Conservation (phyloP, 2,797 vertebrate genomes). For the Malurus leucopterus region DNA sequence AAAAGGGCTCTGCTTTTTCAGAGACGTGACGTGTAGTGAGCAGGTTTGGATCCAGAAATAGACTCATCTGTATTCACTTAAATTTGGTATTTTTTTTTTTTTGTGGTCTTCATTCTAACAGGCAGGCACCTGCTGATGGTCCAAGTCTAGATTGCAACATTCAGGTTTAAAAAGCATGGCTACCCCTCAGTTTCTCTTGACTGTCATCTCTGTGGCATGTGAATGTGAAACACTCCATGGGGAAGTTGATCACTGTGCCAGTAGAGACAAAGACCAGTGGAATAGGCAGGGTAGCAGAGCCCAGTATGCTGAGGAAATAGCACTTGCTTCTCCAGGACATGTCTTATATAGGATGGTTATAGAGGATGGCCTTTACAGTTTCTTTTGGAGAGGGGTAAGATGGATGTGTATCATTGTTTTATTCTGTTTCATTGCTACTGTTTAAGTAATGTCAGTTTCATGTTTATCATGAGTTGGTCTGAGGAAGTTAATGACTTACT, state of each 20-base stretch:
- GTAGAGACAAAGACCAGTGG: not conserved
- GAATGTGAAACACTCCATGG: not conserved
- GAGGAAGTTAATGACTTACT: not conserved
- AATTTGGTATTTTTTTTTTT: slow-evolving; percentile 44
- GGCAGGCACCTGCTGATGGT: slow-evolving; percentile 71
- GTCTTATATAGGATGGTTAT: not conserved
- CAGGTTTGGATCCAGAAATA: slow-evolving; percentile 77
- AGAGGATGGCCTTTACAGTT: not conserved
- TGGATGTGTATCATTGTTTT: not conserved
- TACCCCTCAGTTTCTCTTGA: not conserved
- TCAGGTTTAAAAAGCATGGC: slow-evolving; percentile 15
- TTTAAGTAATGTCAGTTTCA: not conserved
- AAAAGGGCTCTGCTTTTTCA: slow-evolving; percentile 80
- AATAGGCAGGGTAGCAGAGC: not conserved
- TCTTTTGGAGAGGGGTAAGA: not conserved
- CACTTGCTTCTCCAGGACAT: not conserved
- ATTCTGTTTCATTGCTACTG: not conserved
- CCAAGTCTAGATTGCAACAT: not conserved
- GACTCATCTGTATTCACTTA: slow-evolving; percentile 78
- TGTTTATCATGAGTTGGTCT: not conserved
- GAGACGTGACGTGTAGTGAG: slow-evolving; percentile 72
- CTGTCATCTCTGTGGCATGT: not conserved
- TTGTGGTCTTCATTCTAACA: slow-evolving; percentile 29
- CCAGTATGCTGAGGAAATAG: not conserved
- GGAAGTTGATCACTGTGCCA: not conserved